These are phyloP conservation scores for Apogon talboti DNA, from an alignment of 2,797 vertebrate species.

Conservation along the genomic window DNA sequence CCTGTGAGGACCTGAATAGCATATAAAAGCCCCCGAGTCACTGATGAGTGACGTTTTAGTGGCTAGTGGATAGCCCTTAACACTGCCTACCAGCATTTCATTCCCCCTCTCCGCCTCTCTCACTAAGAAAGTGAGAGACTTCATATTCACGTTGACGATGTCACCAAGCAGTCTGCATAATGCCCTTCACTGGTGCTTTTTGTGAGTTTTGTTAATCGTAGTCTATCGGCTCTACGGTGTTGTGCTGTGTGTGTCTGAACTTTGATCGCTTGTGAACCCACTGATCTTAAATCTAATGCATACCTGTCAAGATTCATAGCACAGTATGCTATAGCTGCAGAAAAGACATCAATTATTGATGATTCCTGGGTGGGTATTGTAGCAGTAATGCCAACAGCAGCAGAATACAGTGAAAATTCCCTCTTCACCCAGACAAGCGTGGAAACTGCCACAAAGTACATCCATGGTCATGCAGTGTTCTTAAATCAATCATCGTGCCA, in stretches of 20 bases:
- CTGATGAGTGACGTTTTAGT: conserved; percentile 46
- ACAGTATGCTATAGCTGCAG: neutral
- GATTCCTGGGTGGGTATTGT: neutral
- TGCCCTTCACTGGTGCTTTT: conserved; percentile 12
- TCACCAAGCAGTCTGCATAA: conserved; percentile 7
- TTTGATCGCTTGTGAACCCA: neutral
- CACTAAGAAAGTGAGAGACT: neutral
- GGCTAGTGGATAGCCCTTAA: conserved; percentile 37
- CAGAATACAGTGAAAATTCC: neutral
- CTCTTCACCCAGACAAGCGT: neutral
- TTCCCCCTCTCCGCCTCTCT: conserved; percentile 13
- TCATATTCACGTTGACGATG: conserved; percentile 40
- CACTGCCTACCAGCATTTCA: conserved; percentile 33
- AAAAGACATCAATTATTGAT: neutral
- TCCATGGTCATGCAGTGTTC: neutral
- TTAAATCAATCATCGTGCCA: too few relatives aligned
- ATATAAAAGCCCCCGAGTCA: conserved; percentile 38
- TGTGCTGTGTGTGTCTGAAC: neutral
- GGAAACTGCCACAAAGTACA: neutral
- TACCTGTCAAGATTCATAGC: neutral
- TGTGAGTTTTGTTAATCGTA: conserved; percentile 2
- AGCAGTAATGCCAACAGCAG: neutral
- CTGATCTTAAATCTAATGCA: conserved; percentile 2
- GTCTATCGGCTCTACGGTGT: conserved; percentile 4
- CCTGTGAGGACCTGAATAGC: conserved; percentile 37